Evolutionary conservation across 2,888 invertebrate genomes (phyloP), one percentile per base, ranked within the genome.

Genomic region (Eupithecia inturbata): DNA sequence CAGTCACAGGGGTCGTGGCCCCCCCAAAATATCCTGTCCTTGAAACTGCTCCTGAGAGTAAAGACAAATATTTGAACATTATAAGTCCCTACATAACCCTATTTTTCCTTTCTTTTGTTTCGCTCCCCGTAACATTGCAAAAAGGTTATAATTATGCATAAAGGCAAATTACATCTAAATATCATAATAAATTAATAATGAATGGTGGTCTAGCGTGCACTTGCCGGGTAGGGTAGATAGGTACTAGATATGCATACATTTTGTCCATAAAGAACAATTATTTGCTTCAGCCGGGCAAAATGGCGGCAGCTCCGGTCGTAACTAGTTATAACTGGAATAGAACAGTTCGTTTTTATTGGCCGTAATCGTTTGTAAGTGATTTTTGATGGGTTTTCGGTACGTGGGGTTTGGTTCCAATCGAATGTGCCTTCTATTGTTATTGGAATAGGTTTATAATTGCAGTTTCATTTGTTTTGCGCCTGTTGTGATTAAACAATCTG

Each of bases 271-370:
- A 68, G 71, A 71, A 63, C 71, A 69, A 75, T 74, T 74, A 69
- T 75, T 67, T 49, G 68, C 31, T 68, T 49, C 33, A 74, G 33
- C 60, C 22, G 57, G 63, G 33, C 63, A 73, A 73, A 75, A 75
- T 75, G 70, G 71, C 67, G 31, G 26, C 72, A 39, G 71, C 70
- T 69, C 64, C 76, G 77, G 81, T 73, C 76, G 75, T 77, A 80
- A 82, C 82, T 85, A 85, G 84, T 82, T 82, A 83, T 80, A 78
- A 74, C 75, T 53, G 74, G 74, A 73, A 76, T 68, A 68, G 71
- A 78, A 73, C 75, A 82, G 83, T 87, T 84, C 78, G 82, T 82
- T 88, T 88, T 88, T 88, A 88, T 85, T 82, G 82, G 73, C 78
- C 81, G 81, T 81, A 81, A 85, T 82, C 81, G 80, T 78, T 82